Conservation (phyloP, 1,140 invertebrate genomes). For the Luehdorfia chinensis region DNA sequence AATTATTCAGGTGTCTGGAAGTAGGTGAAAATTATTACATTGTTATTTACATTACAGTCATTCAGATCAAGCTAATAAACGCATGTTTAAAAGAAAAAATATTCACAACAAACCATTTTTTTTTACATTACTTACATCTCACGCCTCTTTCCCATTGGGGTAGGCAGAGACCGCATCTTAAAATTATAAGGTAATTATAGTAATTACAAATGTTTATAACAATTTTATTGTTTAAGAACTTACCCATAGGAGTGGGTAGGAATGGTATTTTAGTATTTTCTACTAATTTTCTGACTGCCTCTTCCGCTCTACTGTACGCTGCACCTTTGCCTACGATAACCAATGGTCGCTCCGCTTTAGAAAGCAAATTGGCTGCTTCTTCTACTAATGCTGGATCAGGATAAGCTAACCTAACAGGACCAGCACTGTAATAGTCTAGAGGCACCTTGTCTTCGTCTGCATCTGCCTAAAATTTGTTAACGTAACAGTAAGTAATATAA, state of each 20-base stretch:
- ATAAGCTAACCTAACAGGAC: conserved; percentile 39
- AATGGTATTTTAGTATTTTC: conserved; percentile 88
- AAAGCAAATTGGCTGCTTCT: conserved; percentile 83
- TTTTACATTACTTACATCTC: too few relatives aligned
- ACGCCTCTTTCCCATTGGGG: too few relatives aligned
- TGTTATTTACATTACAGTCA: too few relatives aligned
- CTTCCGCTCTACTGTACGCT: conserved; percentile 89
- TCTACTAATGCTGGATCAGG: conserved; percentile 83
- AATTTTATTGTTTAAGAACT: too few relatives aligned
- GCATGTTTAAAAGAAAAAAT: too few relatives aligned
- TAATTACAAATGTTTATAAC: too few relatives aligned
- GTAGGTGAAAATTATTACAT: too few relatives aligned
- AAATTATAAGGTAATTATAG: too few relatives aligned
- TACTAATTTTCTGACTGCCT: conserved; percentile 83
- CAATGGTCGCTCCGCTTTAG: conserved; percentile 86
- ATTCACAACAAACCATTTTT: too few relatives aligned
- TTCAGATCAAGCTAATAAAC: too few relatives aligned
- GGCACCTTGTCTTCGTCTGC: conserved; percentile 62
- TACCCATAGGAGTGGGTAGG: conserved; percentile 95
- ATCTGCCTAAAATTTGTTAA: conserved; percentile 46
- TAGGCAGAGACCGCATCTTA: too few relatives aligned
- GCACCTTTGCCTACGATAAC: conserved; percentile 97
- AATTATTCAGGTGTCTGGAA: too few relatives aligned
- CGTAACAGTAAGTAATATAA: conserved; percentile 15
- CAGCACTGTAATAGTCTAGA: conserved; percentile 48